Evolutionary conservation across 2,113 vertebrate species (phyloP), one percentile per base, ranked within the genome.

Genomic region (Abramis brama): DNA sequence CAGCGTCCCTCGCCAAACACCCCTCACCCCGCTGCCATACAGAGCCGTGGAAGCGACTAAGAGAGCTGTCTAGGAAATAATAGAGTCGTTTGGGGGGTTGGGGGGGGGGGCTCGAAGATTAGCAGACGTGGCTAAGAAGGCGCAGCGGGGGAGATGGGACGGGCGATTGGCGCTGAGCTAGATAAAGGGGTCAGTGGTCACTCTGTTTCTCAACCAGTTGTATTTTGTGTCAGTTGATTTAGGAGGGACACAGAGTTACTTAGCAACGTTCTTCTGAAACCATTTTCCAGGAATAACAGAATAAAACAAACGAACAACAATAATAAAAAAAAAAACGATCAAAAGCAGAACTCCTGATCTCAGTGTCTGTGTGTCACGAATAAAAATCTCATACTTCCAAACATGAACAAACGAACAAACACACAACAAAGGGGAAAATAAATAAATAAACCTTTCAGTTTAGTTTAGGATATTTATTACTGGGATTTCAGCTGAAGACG

Each of bases 381-480:
- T 82, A 90, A 92, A 94, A 94, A 94, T 94, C 92, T 95, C 92
- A 94, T 92, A 94, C 93, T 95, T 94, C 94, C 92, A 94, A 94
- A 94, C 92, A 93, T 85, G 92, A 93, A 93, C 94, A 96, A 95
- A 94, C 92, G 94, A 96, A 92, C 92, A 91, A 94, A 85, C 93
- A 93, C 92, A 93, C 89, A 92, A 92, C 91, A 93, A 94, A 92
- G 89, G 70, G 87, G 33, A 71, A 89, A 92, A 92, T 8, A 92
- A 93, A 91, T 85, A 89, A 93, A 91, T 86, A 89, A 94, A 96
- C 94, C 95, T 96, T 95, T 95, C 94, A 95, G 96, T 97, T 96
- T 95, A 96, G 96, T 96, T 93, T 96, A 97, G 95, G 95, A 95
- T 96, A 96, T 97, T 97, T 97, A 96, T 96, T 96, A 97, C 96